Percentiles rank a stretch among this genome's conserved stretches.
phyloP scores from a whole-genome alignment of 2,888 invertebrate species.

The Apodemia duryi region DNA sequence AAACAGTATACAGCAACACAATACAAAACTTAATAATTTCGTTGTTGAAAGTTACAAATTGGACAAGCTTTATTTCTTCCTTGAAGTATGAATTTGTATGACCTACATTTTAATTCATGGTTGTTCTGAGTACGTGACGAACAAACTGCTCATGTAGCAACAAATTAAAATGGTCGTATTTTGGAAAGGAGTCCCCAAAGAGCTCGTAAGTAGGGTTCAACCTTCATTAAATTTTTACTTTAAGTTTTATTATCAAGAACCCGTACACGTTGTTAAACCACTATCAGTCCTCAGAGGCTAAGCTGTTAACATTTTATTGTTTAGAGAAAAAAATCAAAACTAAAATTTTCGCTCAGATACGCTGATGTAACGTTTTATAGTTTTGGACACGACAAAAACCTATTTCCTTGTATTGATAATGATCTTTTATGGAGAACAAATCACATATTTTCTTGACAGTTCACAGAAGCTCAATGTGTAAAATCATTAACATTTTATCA shows the following conservation, averaged over 20 bases:
- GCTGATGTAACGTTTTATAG: no score
- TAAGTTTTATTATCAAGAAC: conserved; percentile 1
- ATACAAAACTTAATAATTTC: no score
- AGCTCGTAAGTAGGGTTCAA: conserved; percentile 1
- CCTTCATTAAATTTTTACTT: conserved; percentile 4
- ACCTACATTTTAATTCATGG: not conserved
- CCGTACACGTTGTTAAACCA: not conserved
- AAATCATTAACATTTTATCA: no score
- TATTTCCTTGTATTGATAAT: no score
- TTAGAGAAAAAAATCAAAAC: not conserved
- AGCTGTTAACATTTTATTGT: not conserved
- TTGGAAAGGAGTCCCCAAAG: not conserved
- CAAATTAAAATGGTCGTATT: conserved; percentile 4
- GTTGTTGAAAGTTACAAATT: no score
- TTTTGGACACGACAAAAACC: no score
- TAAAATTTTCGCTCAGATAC: not conserved
- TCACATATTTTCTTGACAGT: no score
- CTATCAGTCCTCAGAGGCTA: not conserved
- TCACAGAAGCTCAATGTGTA: no score
- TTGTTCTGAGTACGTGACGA: not conserved
- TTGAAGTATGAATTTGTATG: not conserved
- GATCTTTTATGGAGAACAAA: no score
- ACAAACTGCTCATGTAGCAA: not conserved
- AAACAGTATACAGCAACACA: no score
- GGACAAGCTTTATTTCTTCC: not conserved